These are phyloP conservation scores for Lordiphosa andalusiaca DNA, from an alignment of 2,888 invertebrate genomes.

Conservation along the genomic window DNA sequence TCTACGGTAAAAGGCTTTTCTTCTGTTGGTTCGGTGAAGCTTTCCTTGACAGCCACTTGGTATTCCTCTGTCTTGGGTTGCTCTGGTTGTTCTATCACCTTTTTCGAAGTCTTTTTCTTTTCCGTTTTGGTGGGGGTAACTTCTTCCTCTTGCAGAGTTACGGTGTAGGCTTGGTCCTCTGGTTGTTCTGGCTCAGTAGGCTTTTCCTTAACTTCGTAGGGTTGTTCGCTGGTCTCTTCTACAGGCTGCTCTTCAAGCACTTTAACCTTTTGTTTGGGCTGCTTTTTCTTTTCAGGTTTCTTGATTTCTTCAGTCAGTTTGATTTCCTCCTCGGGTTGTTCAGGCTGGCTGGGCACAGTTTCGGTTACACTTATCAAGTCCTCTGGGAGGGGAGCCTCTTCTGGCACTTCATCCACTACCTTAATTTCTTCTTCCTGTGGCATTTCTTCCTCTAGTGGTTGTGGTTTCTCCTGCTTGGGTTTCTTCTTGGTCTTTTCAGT, in stretches of 20 bases:
- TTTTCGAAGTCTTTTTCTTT: conserved; percentile 28
- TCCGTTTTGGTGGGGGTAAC: conserved; percentile 4
- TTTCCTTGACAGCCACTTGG: conserved; percentile 45
- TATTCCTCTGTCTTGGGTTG: conserved; percentile 26
- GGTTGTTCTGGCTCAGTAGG: conserved; percentile 58
- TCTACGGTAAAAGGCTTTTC: conserved; percentile 57
- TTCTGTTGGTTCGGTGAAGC: conserved; percentile 32
- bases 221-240: conserved; percentile 22
- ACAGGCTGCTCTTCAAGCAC: conserved; percentile 81
- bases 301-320: conserved; percentile 35
- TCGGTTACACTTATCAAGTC: conserved; percentile 51
- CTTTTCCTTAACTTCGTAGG: conserved; percentile 27
- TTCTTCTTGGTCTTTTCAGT: conserved; percentile 57
- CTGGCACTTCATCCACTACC: conserved; percentile 60
- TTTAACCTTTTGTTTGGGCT: conserved; percentile 77
- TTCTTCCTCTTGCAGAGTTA: conserved; percentile 38
- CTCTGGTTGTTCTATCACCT: conserved; percentile 19
- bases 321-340: conserved; percentile 28
- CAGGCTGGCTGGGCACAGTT: neutral
- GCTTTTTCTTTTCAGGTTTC: conserved; percentile 50
- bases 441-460: conserved; percentile 21
- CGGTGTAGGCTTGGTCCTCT: conserved; percentile 50
- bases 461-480: conserved; percentile 54
- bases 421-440: conserved; percentile 27
- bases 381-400: conserved; percentile 16